These are phyloP conservation scores for Magallana ariakensis DNA, from an alignment of 1,140 invertebrate species.

Conservation along the genomic window DNA sequence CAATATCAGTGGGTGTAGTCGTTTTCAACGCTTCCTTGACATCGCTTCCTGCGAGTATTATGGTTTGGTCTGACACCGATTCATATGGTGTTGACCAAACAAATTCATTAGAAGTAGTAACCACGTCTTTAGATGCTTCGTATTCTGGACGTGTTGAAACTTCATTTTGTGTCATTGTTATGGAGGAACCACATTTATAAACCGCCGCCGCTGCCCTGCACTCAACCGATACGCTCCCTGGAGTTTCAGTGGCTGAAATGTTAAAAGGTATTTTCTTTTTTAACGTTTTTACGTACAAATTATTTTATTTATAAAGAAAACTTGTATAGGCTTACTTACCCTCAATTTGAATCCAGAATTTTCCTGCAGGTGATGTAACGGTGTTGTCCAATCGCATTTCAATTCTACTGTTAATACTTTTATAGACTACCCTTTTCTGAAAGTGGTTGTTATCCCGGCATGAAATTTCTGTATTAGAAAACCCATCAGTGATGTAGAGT, in stretches of 20 bases:
- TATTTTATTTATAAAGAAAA: no score
- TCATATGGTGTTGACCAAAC: no score
- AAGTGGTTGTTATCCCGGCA: neutral
- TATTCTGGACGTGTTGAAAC: no score
- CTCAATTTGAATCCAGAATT: slow-evolving; percentile 32
- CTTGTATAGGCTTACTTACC: neutral
- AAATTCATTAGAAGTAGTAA: no score
- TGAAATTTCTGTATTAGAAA: neutral
- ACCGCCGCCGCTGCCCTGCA: neutral
- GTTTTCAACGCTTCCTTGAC: no score
- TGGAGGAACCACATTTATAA: neutral
- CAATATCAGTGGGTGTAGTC: no score
- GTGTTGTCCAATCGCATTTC: slow-evolving; percentile 23
- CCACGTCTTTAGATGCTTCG: no score
- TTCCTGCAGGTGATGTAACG: neutral
- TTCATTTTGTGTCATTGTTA: neutral
- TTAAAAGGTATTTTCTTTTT: neutral
- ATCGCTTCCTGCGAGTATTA: no score
- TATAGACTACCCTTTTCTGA: neutral
- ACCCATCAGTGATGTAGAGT: slow-evolving; percentile 2
- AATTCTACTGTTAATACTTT: neutral
- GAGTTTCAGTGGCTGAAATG: neutral
- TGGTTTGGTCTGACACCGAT: no score
- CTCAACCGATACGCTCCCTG: neutral
- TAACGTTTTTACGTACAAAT: no score